phyloP scores from a whole-genome alignment of 2,113 vertebrate species.

The Mesocricetus auratus region DNA sequence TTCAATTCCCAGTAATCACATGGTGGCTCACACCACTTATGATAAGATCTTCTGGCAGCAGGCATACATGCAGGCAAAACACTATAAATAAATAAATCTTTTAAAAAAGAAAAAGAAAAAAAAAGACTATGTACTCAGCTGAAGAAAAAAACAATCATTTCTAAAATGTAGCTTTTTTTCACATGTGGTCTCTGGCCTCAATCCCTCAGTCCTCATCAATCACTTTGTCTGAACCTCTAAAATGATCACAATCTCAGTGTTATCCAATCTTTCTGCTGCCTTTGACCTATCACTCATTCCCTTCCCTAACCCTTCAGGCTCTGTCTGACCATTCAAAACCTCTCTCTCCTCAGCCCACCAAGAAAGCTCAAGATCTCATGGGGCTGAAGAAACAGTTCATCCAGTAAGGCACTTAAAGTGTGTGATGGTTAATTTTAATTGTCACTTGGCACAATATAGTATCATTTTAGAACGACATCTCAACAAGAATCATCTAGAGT shows the following conservation, averaged over 20 bases:
- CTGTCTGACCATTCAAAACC: background rate
- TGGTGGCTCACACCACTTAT: no score
- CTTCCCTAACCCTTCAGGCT: background rate
- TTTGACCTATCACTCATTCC: background rate
- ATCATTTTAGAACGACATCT: background rate
- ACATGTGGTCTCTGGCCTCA: background rate
- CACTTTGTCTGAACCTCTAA: background rate
- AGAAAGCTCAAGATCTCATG: background rate
- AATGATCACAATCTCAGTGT: background rate
- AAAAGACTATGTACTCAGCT: background rate
- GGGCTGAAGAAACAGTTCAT: background rate
- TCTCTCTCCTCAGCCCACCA: background rate
- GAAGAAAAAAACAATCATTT: background rate
- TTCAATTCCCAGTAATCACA: no score
- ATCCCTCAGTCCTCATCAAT: background rate
- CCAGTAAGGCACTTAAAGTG: background rate
- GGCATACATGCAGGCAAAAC: no score
- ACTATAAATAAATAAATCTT: no score
- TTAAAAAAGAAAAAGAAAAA: no score
- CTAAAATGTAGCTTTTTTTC: background rate
- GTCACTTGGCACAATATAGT: background rate
- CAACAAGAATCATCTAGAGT: background rate
- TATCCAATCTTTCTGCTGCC: no score
- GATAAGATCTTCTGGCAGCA: no score
- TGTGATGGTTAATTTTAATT: background rate